A percentile compares a stretch with the other conserved stretches of the same genome.
These are phyloP conservation scores for Typhlomys cinereus DNA, from an alignment of 2,113 vertebrate species.

Conservation along the genomic window DNA sequence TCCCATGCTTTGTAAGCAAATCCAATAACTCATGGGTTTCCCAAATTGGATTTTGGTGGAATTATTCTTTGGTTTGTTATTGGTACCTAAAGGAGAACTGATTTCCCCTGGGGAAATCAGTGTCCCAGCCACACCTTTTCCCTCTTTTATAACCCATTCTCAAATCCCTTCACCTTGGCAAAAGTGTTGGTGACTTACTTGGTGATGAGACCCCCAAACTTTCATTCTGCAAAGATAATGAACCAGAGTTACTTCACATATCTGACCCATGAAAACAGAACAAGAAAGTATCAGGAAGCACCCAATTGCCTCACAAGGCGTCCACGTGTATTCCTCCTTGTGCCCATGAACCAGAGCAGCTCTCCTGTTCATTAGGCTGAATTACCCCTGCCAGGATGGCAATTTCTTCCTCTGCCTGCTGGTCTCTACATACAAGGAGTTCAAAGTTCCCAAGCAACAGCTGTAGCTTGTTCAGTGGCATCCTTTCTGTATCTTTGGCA, in stretches of 20 bases:
- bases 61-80: too few relatives aligned
- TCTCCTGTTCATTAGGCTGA: not conserved
- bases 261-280: not conserved
- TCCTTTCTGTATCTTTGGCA: not conserved
- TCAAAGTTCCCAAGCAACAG: not conserved
- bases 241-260: not conserved
- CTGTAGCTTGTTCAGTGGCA: not conserved
- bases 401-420: not conserved
- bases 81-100: too few relatives aligned
- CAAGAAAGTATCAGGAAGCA: not conserved
- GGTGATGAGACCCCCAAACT: not conserved
- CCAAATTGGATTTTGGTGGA: too few relatives aligned
- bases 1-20: too few relatives aligned
- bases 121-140: not conserved
- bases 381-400: not conserved
- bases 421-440: not conserved
- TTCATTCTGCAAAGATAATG: not conserved
- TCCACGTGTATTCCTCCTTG: not conserved
- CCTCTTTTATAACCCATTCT: not conserved
- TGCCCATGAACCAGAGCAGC: not conserved
- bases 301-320: not conserved
- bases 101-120: not conserved
- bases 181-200: not conserved
- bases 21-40: too few relatives aligned
- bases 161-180: not conserved